These are phyloP conservation scores for Kryptopterus vitreolus DNA, from an alignment of 2,797 vertebrate species.

Conservation along the genomic window DNA sequence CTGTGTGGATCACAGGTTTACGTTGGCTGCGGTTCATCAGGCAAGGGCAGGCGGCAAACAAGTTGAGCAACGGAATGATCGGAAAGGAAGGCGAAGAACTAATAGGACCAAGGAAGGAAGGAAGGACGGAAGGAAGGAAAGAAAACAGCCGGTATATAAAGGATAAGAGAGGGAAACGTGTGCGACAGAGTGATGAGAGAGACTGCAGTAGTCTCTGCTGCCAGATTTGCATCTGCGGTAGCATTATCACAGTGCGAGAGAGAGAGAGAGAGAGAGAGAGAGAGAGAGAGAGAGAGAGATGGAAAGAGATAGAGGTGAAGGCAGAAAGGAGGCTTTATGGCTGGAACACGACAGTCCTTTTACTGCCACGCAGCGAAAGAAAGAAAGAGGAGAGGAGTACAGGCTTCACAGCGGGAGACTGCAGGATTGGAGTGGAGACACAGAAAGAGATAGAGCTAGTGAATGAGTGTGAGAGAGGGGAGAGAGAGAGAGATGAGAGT, in stretches of 20 bases:
- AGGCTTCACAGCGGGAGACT: conserved; percentile 26
- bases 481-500: conserved; percentile 18
- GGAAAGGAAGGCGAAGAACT: neutral
- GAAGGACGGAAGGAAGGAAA: conserved; percentile 5
- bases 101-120: neutral
- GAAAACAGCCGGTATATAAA: conserved; percentile 8
- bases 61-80: neutral
- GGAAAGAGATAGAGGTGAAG: conserved; percentile 8
- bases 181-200: neutral
- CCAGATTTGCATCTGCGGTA: conserved; percentile 75
- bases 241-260: conserved; percentile 71
- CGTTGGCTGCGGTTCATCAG: conserved; percentile 2
- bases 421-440: conserved; percentile 5
- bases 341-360: conserved; percentile 49
- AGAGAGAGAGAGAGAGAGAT: conserved; percentile 18
- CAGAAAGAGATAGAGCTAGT: conserved; percentile 18
- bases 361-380: conserved; percentile 34
- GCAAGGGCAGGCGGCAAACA: neutral
- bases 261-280: conserved; percentile 34
- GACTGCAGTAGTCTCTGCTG: conserved; percentile 63
- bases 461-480: conserved; percentile 5
- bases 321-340: conserved; percentile 39
- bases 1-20: neutral
- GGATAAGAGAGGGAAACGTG: conserved; percentile 14
- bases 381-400: conserved; percentile 36